Evolutionary conservation across 1,140 invertebrate species (phyloP).

Genomic region (Drosophila ohnishii): DNA sequence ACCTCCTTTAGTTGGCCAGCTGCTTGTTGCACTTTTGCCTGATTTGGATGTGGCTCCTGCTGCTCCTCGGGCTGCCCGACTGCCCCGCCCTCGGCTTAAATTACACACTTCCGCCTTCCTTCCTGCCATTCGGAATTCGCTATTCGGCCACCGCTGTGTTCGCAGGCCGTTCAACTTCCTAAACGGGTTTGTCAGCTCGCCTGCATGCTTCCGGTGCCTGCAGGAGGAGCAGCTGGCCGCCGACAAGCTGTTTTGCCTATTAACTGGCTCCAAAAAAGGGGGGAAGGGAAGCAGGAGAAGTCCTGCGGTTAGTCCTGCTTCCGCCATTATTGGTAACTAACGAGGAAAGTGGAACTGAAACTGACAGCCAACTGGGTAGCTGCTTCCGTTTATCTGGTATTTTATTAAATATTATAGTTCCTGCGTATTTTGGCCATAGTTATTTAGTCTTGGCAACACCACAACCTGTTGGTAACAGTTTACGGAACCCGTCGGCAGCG

Average conservation of each 20-base stretch:
- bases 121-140: conserved; percentile 44
- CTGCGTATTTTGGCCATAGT: background rate
- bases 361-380: background rate
- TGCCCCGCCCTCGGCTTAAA: conserved; percentile 59
- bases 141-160: background rate
- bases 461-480: conserved; percentile 34
- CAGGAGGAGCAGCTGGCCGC: background rate
- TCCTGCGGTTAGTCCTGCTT: conserved; percentile 3
- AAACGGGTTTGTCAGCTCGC: conserved; percentile 55
- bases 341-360: conserved; percentile 8
- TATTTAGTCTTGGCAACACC: background rate
- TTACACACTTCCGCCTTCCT: conserved; percentile 74
- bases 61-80: background rate
- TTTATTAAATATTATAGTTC: background rate
- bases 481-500: conserved; percentile 18
- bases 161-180: conserved; percentile 38
- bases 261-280: conserved; percentile 7
- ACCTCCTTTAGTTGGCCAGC: conserved; percentile 22
- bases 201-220: conserved; percentile 29
- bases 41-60: conserved; percentile 6
- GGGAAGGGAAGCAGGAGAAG: background rate
- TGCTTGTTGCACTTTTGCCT: conserved; percentile 74
- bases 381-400: background rate
- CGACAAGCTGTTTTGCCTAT: conserved; percentile 6
- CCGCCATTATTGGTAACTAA: conserved; percentile 19